Conservation (phyloP, 2,797 vertebrate species). For the Gambelia wislizenii region DNA sequence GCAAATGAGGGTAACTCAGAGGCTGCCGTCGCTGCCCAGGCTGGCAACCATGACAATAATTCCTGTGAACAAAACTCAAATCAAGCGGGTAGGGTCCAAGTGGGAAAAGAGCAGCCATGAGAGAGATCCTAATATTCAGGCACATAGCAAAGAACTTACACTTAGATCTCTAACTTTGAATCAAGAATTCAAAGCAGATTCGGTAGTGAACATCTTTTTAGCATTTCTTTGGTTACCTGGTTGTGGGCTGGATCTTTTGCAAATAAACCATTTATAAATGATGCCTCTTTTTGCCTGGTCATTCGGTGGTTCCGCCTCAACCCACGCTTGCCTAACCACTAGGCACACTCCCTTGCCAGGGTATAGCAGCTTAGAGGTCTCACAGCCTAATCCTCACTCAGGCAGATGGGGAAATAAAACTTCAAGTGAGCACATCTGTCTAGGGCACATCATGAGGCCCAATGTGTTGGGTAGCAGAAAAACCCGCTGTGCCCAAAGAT, state of each 20-base stretch:
- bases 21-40: too few relatives aligned
- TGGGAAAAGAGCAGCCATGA: too few relatives aligned
- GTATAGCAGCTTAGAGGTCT: not conserved
- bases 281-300: not conserved
- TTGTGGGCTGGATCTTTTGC: too few relatives aligned
- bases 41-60: too few relatives aligned
- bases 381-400: not conserved
- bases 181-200: not conserved
- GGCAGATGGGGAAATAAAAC: too few relatives aligned
- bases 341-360: not conserved
- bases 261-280: not conserved
- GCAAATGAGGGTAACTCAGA: not conserved
- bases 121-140: too few relatives aligned
- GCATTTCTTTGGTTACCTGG: not conserved
- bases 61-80: not conserved
- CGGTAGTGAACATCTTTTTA: too few relatives aligned
- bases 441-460: too few relatives aligned
- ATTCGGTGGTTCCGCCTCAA: not conserved
- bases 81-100: not conserved
- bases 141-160: rapidly evolving
- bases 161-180: not conserved
- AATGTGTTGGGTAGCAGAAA: too few relatives aligned
- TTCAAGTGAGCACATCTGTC: too few relatives aligned
- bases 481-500: too few relatives aligned
- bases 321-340: not conserved